phyloP scores from a whole-genome alignment of 1,140 invertebrate genomes.

The Andricus grossulariae region DNA sequence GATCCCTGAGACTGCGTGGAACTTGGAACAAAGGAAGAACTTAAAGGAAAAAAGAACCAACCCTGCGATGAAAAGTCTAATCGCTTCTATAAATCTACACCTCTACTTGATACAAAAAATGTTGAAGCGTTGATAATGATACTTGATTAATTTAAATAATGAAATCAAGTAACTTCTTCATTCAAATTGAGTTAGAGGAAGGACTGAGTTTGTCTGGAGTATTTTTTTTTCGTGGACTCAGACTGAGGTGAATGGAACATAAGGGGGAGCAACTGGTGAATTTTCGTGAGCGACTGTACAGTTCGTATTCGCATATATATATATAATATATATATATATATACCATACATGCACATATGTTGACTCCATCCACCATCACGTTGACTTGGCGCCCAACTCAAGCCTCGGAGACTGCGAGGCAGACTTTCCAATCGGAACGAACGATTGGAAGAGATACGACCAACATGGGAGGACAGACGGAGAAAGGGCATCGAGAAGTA shows the following conservation, averaged over 20 bases:
- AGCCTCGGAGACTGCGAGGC: constrained; percentile 43
- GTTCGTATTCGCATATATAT: neutral
- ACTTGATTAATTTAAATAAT: too few species aligned
- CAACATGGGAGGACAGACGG: neutral
- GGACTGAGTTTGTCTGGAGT: too few species aligned
- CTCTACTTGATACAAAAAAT: too few species aligned
- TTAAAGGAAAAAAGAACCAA: constrained; percentile 44
- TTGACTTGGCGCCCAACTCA: constrained; percentile 39
- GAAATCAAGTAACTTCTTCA: too few species aligned
- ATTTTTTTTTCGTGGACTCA: too few species aligned
- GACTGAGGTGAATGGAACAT: too few species aligned
- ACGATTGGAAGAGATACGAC: constrained; percentile 52
- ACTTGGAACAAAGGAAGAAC: constrained; percentile 56
- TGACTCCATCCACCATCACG: constrained; percentile 1
- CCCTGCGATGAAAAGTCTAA: constrained; percentile 53
- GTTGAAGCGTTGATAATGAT: too few species aligned
- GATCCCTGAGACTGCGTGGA: constrained; percentile 42
- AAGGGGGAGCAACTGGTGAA: constrained; percentile 47
- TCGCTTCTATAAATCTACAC: neutral
- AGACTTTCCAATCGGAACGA: constrained; percentile 51
- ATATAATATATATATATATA: too few species aligned
- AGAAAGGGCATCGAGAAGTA: constrained; percentile 33
- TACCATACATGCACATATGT: neutral
- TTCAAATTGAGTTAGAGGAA: too few species aligned
- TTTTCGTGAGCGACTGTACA: constrained; percentile 39